A percentile compares a stretch with the other conserved stretches of the same genome.
phyloP scores from a whole-genome alignment of 2,888 invertebrate genomes.

The Amaurobius ferox region DNA sequence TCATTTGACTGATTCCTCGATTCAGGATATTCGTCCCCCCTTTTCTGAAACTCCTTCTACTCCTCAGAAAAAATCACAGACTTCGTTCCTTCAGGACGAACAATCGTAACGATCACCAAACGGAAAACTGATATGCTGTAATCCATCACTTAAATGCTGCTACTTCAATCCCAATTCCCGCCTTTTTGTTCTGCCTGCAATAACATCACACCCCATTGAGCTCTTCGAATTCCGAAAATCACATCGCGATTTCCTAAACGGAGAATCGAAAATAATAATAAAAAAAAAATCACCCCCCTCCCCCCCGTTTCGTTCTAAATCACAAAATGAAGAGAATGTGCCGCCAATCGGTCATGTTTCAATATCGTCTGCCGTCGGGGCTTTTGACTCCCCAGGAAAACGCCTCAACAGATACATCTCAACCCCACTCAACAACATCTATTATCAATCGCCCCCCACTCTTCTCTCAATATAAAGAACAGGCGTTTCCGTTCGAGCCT shows the following conservation, averaged over 20 bases:
- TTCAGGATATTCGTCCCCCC: too few relatives aligned
- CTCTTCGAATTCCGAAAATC: constrained; percentile 15
- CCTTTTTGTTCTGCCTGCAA: constrained; percentile 8
- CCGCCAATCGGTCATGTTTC: constrained; percentile 64
- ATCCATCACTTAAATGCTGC: background rate
- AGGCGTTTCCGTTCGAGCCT: constrained; percentile 40
- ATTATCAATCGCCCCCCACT: constrained; percentile 28
- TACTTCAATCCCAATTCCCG: background rate
- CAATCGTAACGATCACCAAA: too few relatives aligned
- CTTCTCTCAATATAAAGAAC: constrained; percentile 42
- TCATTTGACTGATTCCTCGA: too few relatives aligned
- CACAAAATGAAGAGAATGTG: constrained; percentile 32
- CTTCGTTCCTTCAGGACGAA: too few relatives aligned
- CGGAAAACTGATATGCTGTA: background rate
- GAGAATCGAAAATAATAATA: background rate
- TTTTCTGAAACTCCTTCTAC: too few relatives aligned
- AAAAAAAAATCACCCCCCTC: background rate
- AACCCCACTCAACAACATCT: constrained; percentile 47
- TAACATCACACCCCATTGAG: constrained; percentile 10
- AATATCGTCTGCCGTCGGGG: constrained; percentile 22
- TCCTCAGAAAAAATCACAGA: too few relatives aligned
- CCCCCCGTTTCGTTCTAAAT: constrained; percentile 26
- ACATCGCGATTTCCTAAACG: constrained; percentile 12
- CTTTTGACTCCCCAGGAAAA: constrained; percentile 46
- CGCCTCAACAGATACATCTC: constrained; percentile 50